A percentile compares a stretch with the other conserved stretches of the same genome.
Conservation (phyloP, 1,140 invertebrate genomes). For the Ostrea denselamellosa region DNA sequence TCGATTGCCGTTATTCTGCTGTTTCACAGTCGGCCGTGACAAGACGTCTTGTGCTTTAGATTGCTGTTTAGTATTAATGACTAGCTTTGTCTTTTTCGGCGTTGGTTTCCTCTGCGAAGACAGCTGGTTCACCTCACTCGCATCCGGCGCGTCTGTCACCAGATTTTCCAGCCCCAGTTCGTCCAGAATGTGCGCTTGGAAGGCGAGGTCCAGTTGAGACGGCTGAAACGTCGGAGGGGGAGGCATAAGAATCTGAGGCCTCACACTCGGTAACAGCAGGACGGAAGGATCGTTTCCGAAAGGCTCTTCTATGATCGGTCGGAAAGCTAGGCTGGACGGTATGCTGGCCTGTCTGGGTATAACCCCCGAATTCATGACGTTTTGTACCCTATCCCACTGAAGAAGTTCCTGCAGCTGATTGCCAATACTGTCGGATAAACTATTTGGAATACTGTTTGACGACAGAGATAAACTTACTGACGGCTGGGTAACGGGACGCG, state of each 20-base stretch:
- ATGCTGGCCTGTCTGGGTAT: not conserved
- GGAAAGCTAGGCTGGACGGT: not conserved
- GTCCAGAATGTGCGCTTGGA: not conserved
- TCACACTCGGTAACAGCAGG: not conserved
- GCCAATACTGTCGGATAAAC: not conserved
- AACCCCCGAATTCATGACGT: not conserved
- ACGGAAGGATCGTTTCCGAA: not conserved
- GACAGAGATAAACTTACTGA: not conserved
- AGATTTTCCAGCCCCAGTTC: not conserved
- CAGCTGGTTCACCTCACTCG: not conserved
- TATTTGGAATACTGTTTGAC: not conserved
- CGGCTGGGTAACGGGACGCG: not conserved
- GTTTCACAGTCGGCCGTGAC: not conserved
- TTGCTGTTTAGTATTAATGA: not conserved
- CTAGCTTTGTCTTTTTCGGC: not conserved
- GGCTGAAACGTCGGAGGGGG: not conserved
- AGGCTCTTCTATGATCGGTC: not conserved
- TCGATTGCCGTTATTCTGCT: not conserved
- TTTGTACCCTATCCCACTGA: not conserved
- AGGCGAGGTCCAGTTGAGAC: not conserved
- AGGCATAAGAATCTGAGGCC: not conserved
- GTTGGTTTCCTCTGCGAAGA: not conserved
- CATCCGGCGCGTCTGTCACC: not conserved
- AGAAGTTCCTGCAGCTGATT: not conserved
- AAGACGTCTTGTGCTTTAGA: not conserved